Conservation (phyloP, 1,140 invertebrate genomes). For the Paraescarpia echinospica region DNA sequence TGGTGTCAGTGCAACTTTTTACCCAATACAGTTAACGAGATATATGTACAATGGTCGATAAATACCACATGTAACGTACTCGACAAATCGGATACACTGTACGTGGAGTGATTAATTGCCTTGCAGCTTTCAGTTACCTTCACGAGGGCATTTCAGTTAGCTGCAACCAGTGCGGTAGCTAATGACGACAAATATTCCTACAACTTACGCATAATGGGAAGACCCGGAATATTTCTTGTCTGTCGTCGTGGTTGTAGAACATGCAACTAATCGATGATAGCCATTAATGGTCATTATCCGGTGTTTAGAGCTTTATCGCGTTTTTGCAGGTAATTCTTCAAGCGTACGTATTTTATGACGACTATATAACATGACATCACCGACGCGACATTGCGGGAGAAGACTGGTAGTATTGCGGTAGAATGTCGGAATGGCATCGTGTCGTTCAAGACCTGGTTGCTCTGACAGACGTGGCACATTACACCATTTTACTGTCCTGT, state of each 20-base stretch:
- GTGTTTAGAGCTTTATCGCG: background rate
- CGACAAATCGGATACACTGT: too few species aligned
- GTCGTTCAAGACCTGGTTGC: background rate
- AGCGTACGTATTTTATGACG: background rate
- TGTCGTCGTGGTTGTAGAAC: background rate
- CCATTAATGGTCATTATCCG: background rate
- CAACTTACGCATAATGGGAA: background rate
- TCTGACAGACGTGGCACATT: background rate
- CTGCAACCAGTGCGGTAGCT: background rate
- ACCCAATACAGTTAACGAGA: too few species aligned
- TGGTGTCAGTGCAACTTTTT: too few species aligned
- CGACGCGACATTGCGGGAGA: background rate
- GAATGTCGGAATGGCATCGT: background rate
- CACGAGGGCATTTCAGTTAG: background rate
- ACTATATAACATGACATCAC: background rate
- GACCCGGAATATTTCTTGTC: background rate
- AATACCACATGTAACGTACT: too few species aligned
- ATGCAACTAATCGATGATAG: constrained; percentile 1
- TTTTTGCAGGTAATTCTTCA: background rate
- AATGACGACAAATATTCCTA: background rate
- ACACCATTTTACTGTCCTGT: background rate
- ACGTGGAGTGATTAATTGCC: too few species aligned
- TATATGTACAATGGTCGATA: too few species aligned
- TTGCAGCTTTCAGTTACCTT: too few species aligned
- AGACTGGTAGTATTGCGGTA: background rate